These are phyloP conservation scores for Trachelus troglodyta DNA, from an alignment of 2,888 invertebrate genomes.

Conservation along the genomic window DNA sequence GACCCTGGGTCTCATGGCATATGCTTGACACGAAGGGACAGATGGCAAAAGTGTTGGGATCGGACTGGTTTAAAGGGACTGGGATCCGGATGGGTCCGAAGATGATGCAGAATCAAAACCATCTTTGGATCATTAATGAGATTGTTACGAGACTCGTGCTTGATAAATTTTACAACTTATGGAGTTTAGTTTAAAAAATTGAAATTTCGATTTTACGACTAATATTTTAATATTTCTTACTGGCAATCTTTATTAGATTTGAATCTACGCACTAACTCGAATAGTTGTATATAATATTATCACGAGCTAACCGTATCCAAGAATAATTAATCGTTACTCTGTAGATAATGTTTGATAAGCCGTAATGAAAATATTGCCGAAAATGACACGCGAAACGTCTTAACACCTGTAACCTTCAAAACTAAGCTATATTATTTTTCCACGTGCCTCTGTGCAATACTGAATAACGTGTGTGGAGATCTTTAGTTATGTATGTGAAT, in stretches of 20 bases:
- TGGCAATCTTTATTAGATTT: background rate
- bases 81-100: conserved; percentile 18
- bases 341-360: background rate
- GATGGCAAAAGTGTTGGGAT: conserved; percentile 47
- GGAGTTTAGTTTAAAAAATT: background rate
- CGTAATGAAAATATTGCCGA: background rate
- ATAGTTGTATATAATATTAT: background rate
- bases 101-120: conserved; percentile 4
- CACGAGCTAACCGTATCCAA: background rate
- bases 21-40: conserved; percentile 52
- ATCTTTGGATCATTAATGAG: conserved; percentile 26
- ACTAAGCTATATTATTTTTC: background rate
- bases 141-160: conserved; percentile 16
- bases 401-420: background rate
- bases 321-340: background rate
- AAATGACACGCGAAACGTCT: background rate
- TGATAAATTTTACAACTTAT: background rate
- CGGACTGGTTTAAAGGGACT: conserved; percentile 6
- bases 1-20: conserved; percentile 48
- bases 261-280: background rate
- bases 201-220: background rate
- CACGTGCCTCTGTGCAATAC: background rate
- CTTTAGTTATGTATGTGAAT: background rate
- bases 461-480: background rate
- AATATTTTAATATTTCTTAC: background rate